Evolutionary conservation across 2,797 vertebrate genomes (phyloP), one percentile per base, ranked within the genome.

Genomic region (Lerista edwardsae): DNA sequence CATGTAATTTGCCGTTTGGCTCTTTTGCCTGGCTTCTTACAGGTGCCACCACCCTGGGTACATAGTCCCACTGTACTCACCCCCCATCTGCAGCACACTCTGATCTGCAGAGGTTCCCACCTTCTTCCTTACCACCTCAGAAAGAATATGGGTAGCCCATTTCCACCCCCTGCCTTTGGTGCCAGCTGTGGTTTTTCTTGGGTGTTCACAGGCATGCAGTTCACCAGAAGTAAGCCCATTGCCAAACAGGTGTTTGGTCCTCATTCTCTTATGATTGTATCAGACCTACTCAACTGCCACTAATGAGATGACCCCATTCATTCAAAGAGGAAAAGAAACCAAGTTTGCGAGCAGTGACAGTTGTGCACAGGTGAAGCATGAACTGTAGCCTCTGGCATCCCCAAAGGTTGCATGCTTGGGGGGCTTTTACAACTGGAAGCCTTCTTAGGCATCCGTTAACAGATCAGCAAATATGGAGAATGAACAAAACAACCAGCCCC

Each of bases 161-260:
- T 68, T 44, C 10, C 65, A 59, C 36, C 31, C n/a, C 0, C 1
- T 1, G 0, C 19, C 41, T 83, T 72, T 17, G 0, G 27, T 25
- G 25, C 47, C 0, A 4, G 21, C 67, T 59, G 85, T 36, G 90
- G 82, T 8, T 89, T 86, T 76, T 83, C 87, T 78, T 75, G 57
- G n/a, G 23, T 29, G 19, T 67, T 86, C 2, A 10, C 83, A 57
- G 5, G 36, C 19, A 1, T 11, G 27, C 51, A 59, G 36, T 19
- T 79, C n/a, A 80, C 31, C 84, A 41, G 65, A 62, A 62, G 0
- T 0, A 81, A 83, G 82, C 31, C 6, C 0, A 2, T 51, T 10
- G 29, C 2, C 27, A 14, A 81, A 84, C 92, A 93, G 92, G 93
- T 91, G 93, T 67, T 90, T 47, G 3, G 85, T 62, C 27, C 10